Percentiles rank a stretch among this genome's conserved stretches.
Conservation (phyloP, 2,797 vertebrate species). For the Mus spretus region DNA sequence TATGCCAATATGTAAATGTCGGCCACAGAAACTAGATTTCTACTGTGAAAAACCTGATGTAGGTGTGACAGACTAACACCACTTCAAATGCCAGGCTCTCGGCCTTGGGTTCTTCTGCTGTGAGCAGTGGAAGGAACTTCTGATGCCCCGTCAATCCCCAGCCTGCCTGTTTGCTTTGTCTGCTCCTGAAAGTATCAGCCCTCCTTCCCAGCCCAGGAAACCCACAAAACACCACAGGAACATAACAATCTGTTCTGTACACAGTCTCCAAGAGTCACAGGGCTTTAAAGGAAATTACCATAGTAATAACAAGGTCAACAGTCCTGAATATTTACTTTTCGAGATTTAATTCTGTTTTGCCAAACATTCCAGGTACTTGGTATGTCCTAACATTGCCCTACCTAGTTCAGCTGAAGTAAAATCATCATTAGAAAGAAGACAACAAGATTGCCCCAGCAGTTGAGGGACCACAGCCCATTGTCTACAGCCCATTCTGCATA, state of each 20-base stretch:
- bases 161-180: not conserved
- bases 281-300: not conserved
- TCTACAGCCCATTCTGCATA: not conserved
- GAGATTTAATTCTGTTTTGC: constrained; percentile 10
- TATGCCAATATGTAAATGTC: not conserved
- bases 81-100: not conserved
- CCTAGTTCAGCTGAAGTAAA: constrained; percentile 24
- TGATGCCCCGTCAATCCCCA: not conserved
- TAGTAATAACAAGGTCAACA: constrained; percentile 5
- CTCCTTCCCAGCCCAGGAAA: not conserved
- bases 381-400: not conserved
- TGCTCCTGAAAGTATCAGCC: not conserved
- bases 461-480: not conserved
- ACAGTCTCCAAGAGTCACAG: not conserved
- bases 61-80: too few relatives aligned
- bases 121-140: not conserved
- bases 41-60: not conserved
- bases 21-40: not conserved
- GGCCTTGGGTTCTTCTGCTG: not conserved
- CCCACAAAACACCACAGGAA: not conserved
- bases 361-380: not conserved
- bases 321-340: not conserved
- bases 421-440: not conserved
- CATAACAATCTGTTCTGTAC: not conserved
- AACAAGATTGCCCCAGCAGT: not conserved